Evolutionary conservation across 2,888 invertebrate species (phyloP).

Genomic region (Eucriotettix oculatus): DNA sequence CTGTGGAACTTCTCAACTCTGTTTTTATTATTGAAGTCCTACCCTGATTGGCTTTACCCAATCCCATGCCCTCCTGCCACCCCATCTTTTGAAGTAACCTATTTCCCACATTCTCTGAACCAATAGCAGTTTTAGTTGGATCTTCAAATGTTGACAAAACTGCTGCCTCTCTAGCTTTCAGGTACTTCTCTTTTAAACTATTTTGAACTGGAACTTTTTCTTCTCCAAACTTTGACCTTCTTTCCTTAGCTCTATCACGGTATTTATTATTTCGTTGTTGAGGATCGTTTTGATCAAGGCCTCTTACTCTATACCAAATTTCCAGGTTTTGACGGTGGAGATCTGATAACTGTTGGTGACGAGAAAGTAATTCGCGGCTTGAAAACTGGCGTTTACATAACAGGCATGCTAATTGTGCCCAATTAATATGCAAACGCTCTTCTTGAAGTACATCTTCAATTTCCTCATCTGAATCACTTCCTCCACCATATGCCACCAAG

Average conservation of each 20-base stretch:
- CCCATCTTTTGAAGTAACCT: conserved; percentile 97
- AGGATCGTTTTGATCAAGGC: conserved; percentile 28
- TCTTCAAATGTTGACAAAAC: conserved; percentile 27
- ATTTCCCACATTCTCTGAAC: conserved; percentile 86
- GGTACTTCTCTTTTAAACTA: conserved; percentile 52
- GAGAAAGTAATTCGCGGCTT: conserved; percentile 71
- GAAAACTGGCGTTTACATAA: conserved; percentile 91
- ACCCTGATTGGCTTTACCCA: conserved; percentile 87
- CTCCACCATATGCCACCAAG: conserved; percentile 65
- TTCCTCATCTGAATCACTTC: conserved; percentile 50
- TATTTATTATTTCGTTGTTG: conserved; percentile 39
- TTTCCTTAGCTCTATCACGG: conserved; percentile 90
- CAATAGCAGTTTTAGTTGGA: conserved; percentile 49
- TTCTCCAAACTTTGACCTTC: conserved; percentile 83
- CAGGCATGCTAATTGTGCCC: conserved; percentile 78
- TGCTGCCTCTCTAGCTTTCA: conserved; percentile 33
- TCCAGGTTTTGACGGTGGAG: conserved; percentile 82
- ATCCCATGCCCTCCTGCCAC: conserved; percentile 92
- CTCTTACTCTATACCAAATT: conserved; percentile 28
- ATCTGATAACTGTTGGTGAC: conserved; percentile 86
- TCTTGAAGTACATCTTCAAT: conserved; percentile 43
- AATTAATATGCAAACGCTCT: conserved; percentile 47
- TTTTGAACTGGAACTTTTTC: conserved; percentile 63
- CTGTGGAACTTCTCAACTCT: conserved; percentile 47
- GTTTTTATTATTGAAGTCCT: conserved; percentile 81